Conservation (phyloP, 2,113 vertebrate genomes). For the Columbina picui region DNA sequence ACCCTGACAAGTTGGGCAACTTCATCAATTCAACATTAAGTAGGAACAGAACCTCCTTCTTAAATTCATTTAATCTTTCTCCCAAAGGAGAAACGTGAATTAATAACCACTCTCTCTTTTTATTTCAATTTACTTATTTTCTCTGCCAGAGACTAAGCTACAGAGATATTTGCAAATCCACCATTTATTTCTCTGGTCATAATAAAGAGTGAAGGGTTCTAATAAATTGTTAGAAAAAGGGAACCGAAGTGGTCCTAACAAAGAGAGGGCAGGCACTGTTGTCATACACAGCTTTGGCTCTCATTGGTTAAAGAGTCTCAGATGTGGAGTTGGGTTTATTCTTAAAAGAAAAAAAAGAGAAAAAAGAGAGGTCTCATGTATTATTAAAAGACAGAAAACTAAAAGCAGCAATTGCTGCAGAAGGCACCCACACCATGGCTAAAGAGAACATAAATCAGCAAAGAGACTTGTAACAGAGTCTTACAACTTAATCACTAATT, state of each 20-base stretch:
- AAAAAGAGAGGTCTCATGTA: not conserved
- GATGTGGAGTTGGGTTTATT: not conserved
- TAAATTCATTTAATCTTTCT: constrained; percentile 11
- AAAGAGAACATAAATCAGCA: not conserved
- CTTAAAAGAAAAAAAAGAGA: not conserved
- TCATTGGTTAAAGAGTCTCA: not conserved
- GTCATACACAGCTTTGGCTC: not conserved
- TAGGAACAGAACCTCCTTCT: constrained; percentile 41
- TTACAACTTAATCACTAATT: constrained; percentile 6
- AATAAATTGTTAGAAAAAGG: not conserved
- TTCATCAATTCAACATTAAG: not conserved
- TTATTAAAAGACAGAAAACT: not conserved
- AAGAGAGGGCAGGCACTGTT: not conserved
- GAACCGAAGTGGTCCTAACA: not conserved
- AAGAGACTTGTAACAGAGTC: not conserved
- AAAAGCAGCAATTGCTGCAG: not conserved
- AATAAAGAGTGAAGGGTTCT: not conserved
- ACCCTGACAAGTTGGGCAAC: not conserved
- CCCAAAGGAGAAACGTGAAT: not conserved
- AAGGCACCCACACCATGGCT: not conserved
- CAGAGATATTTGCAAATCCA: not conserved
- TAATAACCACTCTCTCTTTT: not conserved
- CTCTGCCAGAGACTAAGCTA: not conserved
- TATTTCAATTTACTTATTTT: not conserved
- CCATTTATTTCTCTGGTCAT: not conserved